phyloP scores from a whole-genome alignment of 2,797 vertebrate species.

The Chloroceryle amazona region DNA sequence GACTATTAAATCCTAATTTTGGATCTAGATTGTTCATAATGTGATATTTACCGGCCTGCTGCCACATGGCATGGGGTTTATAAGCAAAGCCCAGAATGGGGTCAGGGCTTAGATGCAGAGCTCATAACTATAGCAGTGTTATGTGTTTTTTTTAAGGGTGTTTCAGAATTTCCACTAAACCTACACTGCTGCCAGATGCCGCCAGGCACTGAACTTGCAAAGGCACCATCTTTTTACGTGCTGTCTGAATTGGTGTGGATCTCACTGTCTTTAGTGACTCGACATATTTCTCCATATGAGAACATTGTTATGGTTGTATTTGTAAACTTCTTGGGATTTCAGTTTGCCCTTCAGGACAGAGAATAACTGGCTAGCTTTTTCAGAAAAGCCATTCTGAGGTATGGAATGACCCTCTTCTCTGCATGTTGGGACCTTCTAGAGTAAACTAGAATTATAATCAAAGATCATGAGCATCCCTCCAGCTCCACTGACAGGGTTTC shows the following conservation, averaged over 20 bases:
- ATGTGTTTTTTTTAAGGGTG: neutral
- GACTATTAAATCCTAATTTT: neutral
- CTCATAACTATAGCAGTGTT: neutral
- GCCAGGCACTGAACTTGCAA: neutral
- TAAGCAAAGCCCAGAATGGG: neutral
- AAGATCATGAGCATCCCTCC: neutral
- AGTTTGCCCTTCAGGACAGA: neutral
- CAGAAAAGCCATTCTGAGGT: neutral
- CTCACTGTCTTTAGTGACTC: neutral
- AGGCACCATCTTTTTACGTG: neutral
- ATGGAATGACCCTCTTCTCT: neutral
- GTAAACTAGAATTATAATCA: neutral
- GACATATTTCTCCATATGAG: neutral
- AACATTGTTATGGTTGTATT: neutral
- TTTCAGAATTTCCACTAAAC: neutral
- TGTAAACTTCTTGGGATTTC: neutral
- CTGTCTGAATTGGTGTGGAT: neutral
- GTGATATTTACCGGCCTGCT: neutral
- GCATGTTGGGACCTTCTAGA: neutral
- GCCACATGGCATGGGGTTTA: neutral
- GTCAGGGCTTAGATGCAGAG: neutral
- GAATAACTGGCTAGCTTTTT: neutral
- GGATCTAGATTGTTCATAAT: neutral
- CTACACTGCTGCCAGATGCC: accelerated
- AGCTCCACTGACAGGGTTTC: neutral